A percentile compares a stretch with the other conserved stretches of the same genome.
These are phyloP conservation scores for Cheilosia vernalis DNA, from an alignment of 2,888 invertebrate species.

Conservation along the genomic window DNA sequence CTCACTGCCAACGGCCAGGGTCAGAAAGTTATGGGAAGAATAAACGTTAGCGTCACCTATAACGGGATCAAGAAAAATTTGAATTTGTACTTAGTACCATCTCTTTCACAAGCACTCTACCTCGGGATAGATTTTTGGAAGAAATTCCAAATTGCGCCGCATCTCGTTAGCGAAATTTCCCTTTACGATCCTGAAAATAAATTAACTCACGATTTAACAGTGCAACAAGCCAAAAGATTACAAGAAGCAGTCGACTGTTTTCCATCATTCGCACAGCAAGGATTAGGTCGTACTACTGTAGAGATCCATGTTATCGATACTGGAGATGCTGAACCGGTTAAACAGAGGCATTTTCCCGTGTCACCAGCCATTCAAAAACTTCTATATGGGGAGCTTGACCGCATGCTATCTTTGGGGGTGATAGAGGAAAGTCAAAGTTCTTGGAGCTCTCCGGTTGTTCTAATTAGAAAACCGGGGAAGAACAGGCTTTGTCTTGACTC, in stretches of 20 bases:
- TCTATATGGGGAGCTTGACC: background rate
- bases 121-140: background rate
- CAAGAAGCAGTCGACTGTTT: background rate
- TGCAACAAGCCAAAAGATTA: background rate
- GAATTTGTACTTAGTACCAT: background rate
- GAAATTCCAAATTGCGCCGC: background rate
- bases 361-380: constrained; percentile 8
- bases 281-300: background rate
- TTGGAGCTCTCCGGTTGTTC: too few species aligned
- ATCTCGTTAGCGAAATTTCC: background rate
- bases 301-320: background rate
- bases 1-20: background rate
- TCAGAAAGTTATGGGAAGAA: constrained; percentile 3
- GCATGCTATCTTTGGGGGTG: too few species aligned
- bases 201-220: background rate
- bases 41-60: background rate
- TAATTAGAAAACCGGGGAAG: constrained; percentile 1
- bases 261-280: background rate
- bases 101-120: background rate
- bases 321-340: too few species aligned
- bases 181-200: background rate
- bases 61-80: background rate
- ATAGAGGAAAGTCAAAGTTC: too few species aligned
- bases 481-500: background rate
- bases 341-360: too few species aligned